Percentiles rank a stretch among this genome's conserved stretches.
Evolutionary conservation across 2,797 vertebrate genomes (phyloP).

Genomic region (Anolis apletophallus): DNA sequence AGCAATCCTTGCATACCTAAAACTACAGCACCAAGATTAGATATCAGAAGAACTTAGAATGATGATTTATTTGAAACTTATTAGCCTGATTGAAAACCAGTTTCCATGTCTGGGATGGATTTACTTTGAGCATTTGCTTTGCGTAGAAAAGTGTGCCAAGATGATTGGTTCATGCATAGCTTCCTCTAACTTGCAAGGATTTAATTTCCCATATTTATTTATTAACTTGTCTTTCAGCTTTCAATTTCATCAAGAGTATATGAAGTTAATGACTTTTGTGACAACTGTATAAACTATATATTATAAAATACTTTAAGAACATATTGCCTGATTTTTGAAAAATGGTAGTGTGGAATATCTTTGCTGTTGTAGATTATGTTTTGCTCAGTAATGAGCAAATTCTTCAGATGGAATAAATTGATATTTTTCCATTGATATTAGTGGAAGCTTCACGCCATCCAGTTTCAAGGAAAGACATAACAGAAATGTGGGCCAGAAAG

Average conservation of each 20-base stretch:
- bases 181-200: not conserved
- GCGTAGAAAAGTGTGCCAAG: not conserved
- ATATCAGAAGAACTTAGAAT: not conserved
- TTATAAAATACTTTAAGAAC: not conserved
- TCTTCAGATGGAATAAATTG: slow-evolving; percentile 12
- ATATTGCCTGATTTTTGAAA: not conserved
- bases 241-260: not conserved
- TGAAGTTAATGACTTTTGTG: not conserved
- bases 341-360: not conserved
- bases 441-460: not conserved
- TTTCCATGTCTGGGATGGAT: not conserved
- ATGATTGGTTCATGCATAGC: not conserved
- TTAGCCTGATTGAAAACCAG: not conserved
- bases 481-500: not conserved
- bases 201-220: not conserved
- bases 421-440: slow-evolving; percentile 12
- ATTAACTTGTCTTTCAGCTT: not conserved
- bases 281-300: not conserved
- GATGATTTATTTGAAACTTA: not conserved
- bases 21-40: not conserved
- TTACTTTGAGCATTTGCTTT: slow-evolving; percentile 15
- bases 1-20: not conserved
- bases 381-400: not conserved
- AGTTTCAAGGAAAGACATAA: slow-evolving; percentile 3
- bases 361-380: not conserved